These are phyloP conservation scores for Grantiella picta DNA, from an alignment of 2,113 vertebrate species.

Conservation along the genomic window DNA sequence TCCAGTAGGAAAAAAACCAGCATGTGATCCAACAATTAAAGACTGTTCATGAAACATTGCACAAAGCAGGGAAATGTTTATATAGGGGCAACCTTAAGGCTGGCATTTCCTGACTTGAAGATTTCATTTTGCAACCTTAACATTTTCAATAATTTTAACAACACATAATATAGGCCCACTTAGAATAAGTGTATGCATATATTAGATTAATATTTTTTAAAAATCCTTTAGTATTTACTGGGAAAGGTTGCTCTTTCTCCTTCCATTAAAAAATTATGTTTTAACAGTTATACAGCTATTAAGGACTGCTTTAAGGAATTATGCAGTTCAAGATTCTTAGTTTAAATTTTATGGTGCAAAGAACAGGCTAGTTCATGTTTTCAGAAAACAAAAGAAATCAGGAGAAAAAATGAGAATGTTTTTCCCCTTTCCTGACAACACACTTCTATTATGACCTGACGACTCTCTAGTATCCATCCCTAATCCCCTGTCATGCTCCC, in stretches of 20 bases:
- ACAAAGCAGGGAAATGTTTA: background rate
- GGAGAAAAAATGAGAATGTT: background rate
- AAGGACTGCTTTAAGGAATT: background rate
- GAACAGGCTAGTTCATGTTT: background rate
- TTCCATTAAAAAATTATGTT: background rate
- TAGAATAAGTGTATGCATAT: background rate
- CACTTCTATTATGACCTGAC: background rate
- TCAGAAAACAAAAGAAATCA: background rate
- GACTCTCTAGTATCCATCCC: background rate
- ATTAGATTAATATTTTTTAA: background rate
- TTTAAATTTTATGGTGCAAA: background rate
- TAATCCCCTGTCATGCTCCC: background rate
- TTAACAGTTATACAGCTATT: background rate
- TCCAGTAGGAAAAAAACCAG: background rate
- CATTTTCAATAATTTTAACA: background rate
- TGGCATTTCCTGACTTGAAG: background rate
- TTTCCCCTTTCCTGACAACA: background rate
- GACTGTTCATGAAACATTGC: background rate
- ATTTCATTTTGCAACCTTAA: background rate
- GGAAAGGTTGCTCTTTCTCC: background rate
- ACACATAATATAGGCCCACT: background rate
- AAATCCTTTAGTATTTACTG: background rate
- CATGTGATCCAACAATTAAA: conserved; percentile 38
- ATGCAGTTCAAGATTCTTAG: background rate
- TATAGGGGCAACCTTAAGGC: background rate